A percentile compares a stretch with the other conserved stretches of the same genome.
These are phyloP conservation scores for Chirona hameri DNA, from an alignment of 2,888 invertebrate genomes.

Conservation along the genomic window DNA sequence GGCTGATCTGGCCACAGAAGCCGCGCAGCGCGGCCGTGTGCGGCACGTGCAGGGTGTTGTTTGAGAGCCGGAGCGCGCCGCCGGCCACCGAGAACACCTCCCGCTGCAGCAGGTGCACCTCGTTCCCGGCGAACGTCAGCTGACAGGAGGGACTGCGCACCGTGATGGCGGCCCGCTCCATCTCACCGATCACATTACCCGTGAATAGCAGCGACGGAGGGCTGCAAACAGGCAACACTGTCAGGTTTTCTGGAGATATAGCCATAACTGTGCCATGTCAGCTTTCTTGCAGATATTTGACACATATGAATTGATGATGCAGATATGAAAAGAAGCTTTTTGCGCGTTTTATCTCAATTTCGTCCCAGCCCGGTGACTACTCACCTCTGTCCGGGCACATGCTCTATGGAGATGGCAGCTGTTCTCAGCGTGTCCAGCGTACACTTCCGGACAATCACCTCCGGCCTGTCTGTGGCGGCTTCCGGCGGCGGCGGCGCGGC, in stretches of 20 bases:
- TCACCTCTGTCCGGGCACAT: neutral
- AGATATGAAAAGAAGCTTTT: too few species aligned
- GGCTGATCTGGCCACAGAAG: conserved; percentile 6
- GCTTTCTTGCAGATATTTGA: too few species aligned
- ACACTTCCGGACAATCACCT: neutral
- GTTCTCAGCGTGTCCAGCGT: neutral
- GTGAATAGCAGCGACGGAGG: neutral
- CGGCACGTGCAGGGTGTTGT: neutral
- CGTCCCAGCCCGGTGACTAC: neutral
- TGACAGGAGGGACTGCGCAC: neutral
- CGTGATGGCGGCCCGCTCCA: neutral
- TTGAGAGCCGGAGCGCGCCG: neutral
- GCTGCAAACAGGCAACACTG: neutral
- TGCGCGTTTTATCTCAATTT: too few species aligned
- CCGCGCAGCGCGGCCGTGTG: neutral
- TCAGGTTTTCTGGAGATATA: too few species aligned
- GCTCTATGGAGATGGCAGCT: neutral
- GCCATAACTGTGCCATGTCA: too few species aligned
- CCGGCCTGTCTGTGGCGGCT: neutral
- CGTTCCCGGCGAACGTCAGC: neutral
- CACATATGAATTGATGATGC: too few species aligned
- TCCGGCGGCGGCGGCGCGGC: neutral
- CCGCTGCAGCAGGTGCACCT: neutral
- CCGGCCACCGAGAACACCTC: neutral
- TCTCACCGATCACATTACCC: neutral